Base-by-base conservation (phyloP, 2,797 vertebrate species). In the Sandelia bainsii region DNA sequence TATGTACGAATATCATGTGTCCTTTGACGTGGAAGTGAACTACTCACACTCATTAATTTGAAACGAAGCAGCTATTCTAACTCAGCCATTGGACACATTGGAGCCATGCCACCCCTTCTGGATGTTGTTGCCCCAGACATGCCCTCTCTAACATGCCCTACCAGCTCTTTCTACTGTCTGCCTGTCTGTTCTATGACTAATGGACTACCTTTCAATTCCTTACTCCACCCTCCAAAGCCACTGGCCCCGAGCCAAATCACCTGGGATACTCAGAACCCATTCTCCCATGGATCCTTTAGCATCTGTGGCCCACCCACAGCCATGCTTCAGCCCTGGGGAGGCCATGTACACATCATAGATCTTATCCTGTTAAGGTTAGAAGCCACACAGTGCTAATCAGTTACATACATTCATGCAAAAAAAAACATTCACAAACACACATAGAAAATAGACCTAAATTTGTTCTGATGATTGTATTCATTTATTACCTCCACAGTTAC, bases 111-210 rank as follows among this genome's bases (percentile, higher is more conserved):
- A 85, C 69, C 60, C 23, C 37, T 13, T 79, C 77, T 78, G 75
- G 61, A 67, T 64, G 67, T 34, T 40, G 59, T 62, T 89, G 89
- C 80, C 85, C 90, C 80, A 87, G 87, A 89, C 89, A 69, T 91
- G 87, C 84, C 82, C 86, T 79, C 75, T 74, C 48, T 40, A 63
- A 74, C 50, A 72, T 74, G 32, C 34, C 70, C 52, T 57, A 1
- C 71, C 52, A 68, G 75, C 62, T 76, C 72, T 63, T 69, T 75
- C 68, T 46, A 60, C 77, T 37, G 77, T 79, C 83, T 80, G 84
- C 67, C 27, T 78, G 81, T 73, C 69, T 77, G 44, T 62, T 20
- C 61, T 50, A 64, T 87, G 87, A 91, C 78, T 86, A 89, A 91
- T 86, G 65, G 82, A 49, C 25, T 19, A 60, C 19, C 42, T 53